Evolutionary conservation across 2,888 invertebrate species (phyloP).

Genomic region (Acleris sparsana): DNA sequence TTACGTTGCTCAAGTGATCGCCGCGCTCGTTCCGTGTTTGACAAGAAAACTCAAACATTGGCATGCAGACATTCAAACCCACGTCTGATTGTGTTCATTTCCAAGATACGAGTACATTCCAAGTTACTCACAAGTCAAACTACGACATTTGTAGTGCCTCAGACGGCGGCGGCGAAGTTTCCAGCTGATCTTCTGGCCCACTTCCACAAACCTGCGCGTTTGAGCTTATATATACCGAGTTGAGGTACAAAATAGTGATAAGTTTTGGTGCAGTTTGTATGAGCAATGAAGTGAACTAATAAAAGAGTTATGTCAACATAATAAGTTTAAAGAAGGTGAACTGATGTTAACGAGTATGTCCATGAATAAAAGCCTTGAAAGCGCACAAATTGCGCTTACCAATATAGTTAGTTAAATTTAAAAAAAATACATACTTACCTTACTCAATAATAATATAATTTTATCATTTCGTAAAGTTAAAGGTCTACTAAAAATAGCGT

Average conservation of each 20-base stretch:
- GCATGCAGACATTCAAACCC: constrained; percentile 19
- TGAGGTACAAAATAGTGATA: too few species aligned
- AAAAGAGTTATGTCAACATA: too few species aligned
- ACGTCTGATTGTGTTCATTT: constrained; percentile 17
- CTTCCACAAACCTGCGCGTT: not conserved
- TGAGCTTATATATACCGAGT: too few species aligned
- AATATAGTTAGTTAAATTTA: too few species aligned
- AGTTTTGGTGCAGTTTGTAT: too few species aligned
- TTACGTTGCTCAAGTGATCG: constrained; percentile 60
- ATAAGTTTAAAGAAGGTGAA: too few species aligned
- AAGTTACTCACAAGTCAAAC: not conserved
- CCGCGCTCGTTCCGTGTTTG: constrained; percentile 53
- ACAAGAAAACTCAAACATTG: constrained; percentile 53
- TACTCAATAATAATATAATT: too few species aligned
- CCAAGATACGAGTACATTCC: not conserved
- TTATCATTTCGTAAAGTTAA: constrained; percentile 6
- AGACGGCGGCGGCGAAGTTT: not conserved
- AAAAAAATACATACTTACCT: too few species aligned
- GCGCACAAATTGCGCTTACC: too few species aligned
- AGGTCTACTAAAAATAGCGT: constrained; percentile 13
- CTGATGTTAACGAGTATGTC: too few species aligned
- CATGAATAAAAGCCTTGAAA: too few species aligned
- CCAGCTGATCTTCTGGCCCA: not conserved
- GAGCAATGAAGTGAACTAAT: too few species aligned
- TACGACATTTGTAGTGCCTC: not conserved